Evolutionary conservation across 2,888 invertebrate species (phyloP).

Genomic region (Calameuta idolon): DNA sequence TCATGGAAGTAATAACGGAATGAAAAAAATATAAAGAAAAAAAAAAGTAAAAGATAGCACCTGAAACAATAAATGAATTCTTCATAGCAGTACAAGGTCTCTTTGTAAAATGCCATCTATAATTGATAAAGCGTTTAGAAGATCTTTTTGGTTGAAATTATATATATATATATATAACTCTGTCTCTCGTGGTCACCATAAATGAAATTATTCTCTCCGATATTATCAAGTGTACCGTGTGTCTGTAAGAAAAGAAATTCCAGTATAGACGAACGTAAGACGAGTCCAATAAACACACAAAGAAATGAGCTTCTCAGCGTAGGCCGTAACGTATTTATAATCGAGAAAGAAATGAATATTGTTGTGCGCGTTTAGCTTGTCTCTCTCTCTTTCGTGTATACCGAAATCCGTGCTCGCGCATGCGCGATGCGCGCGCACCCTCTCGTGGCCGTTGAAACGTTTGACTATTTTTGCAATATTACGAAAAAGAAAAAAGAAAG

Average conservation of each 20-base stretch:
- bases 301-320: too few species aligned
- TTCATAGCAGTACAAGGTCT: not conserved
- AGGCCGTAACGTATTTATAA: too few species aligned
- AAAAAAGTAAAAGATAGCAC: not conserved
- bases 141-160: too few species aligned
- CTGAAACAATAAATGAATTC: not conserved
- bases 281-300: too few species aligned
- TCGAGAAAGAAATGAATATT: too few species aligned
- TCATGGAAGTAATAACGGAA: constrained; percentile 15
- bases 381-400: constrained; percentile 25
- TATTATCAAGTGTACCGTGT: too few species aligned
- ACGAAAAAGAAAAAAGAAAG: constrained; percentile 26
- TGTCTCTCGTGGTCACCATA: too few species aligned
- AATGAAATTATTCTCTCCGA: too few species aligned
- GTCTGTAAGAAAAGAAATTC: too few species aligned
- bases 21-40: not conserved
- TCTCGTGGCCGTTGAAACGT: constrained; percentile 1
- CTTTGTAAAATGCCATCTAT: not conserved
- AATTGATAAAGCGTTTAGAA: not conserved
- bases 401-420: constrained; percentile 43
- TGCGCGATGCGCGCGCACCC: not conserved
- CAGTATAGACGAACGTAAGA: too few species aligned
- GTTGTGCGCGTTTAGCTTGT: not conserved
- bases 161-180: too few species aligned
- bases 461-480: constrained; percentile 56